Conservation (phyloP, 2,797 vertebrate species). For the Tenualosa thibaudeaui region DNA sequence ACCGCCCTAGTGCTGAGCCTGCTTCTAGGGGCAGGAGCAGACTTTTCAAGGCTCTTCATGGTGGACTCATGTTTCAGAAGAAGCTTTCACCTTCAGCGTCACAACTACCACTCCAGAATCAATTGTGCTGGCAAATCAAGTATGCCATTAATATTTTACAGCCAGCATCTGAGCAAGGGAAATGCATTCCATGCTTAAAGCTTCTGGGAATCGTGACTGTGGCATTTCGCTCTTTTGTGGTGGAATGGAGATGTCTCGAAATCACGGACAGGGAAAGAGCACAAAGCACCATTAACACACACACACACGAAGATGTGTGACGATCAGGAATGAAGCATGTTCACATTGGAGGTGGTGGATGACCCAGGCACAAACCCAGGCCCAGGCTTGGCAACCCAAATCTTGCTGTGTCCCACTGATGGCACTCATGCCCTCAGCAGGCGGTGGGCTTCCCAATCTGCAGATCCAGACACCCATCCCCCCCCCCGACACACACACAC, state of each 20-base stretch:
- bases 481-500: background rate
- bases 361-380: background rate
- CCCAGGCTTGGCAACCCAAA: background rate
- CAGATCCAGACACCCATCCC: conserved; percentile 32
- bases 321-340: background rate
- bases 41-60: background rate
- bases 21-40: background rate
- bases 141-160: conserved; percentile 71
- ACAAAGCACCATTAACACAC: conserved; percentile 39
- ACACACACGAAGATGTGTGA: background rate
- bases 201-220: conserved; percentile 52
- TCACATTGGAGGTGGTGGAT: background rate
- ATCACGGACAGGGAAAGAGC: conserved; percentile 36
- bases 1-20: too few relatives aligned
- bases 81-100: background rate
- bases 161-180: conserved; percentile 59
- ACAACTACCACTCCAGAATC: conserved; percentile 42
- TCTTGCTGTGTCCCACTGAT: conserved; percentile 24
- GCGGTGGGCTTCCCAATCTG: conserved; percentile 32
- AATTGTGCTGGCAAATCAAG: conserved; percentile 61
- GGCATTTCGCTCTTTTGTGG: conserved; percentile 58
- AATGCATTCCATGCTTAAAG: conserved; percentile 67
- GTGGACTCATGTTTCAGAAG: background rate
- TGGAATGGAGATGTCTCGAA: conserved; percentile 61
- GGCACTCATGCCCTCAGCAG: conserved; percentile 35